phyloP scores from a whole-genome alignment of 2,888 invertebrate species.

The Proisotoma minuta region DNA sequence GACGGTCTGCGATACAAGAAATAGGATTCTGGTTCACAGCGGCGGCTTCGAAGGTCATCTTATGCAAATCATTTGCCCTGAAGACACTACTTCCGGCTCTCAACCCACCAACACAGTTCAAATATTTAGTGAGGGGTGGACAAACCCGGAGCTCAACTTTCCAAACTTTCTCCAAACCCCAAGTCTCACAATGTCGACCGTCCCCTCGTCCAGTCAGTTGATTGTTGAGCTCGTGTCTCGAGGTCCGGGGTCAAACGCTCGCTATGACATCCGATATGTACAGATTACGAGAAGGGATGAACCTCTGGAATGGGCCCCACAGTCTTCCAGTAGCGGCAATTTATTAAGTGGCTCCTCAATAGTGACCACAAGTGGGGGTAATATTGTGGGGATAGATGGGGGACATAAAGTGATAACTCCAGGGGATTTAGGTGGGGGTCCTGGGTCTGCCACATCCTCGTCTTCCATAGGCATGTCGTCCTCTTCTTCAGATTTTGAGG shows the following conservation, averaged over 20 bases:
- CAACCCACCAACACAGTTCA: constrained; percentile 22
- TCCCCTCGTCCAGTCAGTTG: constrained; percentile 34
- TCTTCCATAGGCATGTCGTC: constrained; percentile 27
- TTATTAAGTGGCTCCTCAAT: not conserved
- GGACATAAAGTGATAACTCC: constrained; percentile 9
- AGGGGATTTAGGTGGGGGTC: constrained; percentile 9
- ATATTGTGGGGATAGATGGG: constrained; percentile 10
- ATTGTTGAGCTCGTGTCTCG: constrained; percentile 36
- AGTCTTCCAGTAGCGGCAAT: constrained; percentile 12
- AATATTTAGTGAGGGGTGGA: constrained; percentile 38
- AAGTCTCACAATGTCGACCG: constrained; percentile 28
- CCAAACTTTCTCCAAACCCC: constrained; percentile 40
- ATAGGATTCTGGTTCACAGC: constrained; percentile 36
- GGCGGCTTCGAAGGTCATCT: constrained; percentile 34
- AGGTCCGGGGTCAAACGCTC: constrained; percentile 27
- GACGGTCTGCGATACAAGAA: constrained; percentile 25
- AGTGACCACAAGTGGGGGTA: constrained; percentile 8
- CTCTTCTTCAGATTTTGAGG: constrained; percentile 31
- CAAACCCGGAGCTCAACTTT: constrained; percentile 23
- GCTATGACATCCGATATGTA: constrained; percentile 34
- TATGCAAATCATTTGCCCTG: constrained; percentile 41
- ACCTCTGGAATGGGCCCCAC: constrained; percentile 27
- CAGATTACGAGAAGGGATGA: constrained; percentile 38
- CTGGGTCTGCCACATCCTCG: constrained; percentile 21
- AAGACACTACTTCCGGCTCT: constrained; percentile 32